A percentile compares a stretch with the other conserved stretches of the same genome.
Conservation (phyloP, 2,888 invertebrate species). For the Alcis repandata region DNA sequence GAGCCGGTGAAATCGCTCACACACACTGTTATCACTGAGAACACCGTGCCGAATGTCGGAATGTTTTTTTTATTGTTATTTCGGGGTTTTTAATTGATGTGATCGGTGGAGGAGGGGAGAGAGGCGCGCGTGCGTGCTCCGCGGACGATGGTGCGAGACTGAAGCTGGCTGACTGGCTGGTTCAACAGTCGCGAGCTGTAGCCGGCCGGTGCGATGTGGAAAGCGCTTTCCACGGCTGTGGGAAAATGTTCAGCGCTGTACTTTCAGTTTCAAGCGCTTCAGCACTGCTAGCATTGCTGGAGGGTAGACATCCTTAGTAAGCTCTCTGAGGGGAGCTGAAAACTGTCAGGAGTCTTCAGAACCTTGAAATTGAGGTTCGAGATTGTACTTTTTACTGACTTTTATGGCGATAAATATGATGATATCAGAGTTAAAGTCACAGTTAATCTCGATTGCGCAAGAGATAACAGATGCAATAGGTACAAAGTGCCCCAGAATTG, state of each 20-base stretch:
- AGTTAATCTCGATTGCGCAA: not conserved
- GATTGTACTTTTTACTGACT: too few relatives aligned
- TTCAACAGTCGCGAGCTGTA: not conserved
- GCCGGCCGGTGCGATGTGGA: constrained; percentile 27
- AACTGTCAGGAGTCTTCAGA: too few relatives aligned
- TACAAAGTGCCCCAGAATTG: not conserved
- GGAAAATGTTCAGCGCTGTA: not conserved
- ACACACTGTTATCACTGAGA: constrained; percentile 43
- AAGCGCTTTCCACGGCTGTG: constrained; percentile 25
- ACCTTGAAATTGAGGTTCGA: too few relatives aligned
- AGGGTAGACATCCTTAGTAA: not conserved
- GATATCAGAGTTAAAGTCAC: not conserved
- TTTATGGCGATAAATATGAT: not conserved
- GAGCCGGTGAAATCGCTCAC: constrained; percentile 37
- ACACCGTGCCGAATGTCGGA: constrained; percentile 30
- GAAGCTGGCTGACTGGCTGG: not conserved
- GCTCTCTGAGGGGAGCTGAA: too few relatives aligned
- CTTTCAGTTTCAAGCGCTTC: constrained; percentile 24
- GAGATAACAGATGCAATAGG: not conserved
- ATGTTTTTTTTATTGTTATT: constrained; percentile 38
- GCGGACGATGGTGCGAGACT: constrained; percentile 38
- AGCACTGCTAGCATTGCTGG: not conserved
- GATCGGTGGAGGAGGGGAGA: constrained; percentile 9
- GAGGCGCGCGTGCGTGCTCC: constrained; percentile 36
- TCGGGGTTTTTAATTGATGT: constrained; percentile 38